These are phyloP conservation scores for Zootoca vivipara DNA, from an alignment of 2,113 vertebrate species.

Conservation along the genomic window DNA sequence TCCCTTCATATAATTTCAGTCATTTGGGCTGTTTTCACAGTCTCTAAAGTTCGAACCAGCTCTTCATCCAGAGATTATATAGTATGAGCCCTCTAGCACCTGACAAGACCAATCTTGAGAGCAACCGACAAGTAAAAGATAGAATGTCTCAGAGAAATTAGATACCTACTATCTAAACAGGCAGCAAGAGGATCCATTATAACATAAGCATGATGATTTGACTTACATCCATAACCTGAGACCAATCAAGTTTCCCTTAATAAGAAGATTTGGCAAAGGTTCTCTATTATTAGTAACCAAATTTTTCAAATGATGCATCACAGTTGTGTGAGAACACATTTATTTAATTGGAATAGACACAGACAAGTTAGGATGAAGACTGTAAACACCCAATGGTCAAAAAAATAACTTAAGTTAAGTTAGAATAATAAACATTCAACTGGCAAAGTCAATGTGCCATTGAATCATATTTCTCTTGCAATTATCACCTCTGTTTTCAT, in stretches of 20 bases:
- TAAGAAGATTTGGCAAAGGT: constrained; percentile 63
- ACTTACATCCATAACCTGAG: not conserved
- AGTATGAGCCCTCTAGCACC: not conserved
- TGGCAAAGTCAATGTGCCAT: constrained; percentile 69
- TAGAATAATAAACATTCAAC: constrained; percentile 74
- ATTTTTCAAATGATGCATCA: constrained; percentile 65
- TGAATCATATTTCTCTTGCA: constrained; percentile 71
- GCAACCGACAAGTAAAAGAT: not conserved
- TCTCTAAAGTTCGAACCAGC: no score
- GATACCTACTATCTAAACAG: not conserved
- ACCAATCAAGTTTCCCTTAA: constrained; percentile 43
- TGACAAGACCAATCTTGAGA: not conserved
- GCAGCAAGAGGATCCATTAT: not conserved
- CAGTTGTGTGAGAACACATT: constrained; percentile 73
- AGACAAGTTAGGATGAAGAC: constrained; percentile 66
- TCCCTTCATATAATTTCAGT: no score
- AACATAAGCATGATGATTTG: not conserved
- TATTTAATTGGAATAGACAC: constrained; percentile 77
- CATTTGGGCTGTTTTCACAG: no score
- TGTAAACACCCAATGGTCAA: constrained; percentile 77
- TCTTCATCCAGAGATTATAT: not conserved
- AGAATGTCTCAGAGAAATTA: not conserved
- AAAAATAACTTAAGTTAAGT: constrained; percentile 67
- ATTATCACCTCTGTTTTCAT: constrained; percentile 70
- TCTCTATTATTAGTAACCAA: constrained; percentile 48